Base-by-base conservation (phyloP, 1,140 invertebrate species). In the Meteorus sp. region DNA sequence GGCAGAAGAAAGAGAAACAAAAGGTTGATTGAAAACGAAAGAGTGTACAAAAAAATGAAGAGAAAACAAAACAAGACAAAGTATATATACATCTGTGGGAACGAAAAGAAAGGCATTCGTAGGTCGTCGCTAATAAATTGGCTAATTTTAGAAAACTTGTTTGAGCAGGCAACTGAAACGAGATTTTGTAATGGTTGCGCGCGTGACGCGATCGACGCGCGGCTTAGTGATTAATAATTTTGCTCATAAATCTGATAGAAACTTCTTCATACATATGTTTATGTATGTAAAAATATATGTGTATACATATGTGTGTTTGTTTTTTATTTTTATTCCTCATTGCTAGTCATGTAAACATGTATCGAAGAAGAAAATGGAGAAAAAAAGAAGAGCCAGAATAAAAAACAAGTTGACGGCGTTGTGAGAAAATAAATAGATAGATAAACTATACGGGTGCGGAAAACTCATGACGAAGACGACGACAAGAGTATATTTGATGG, bases 121-220 rank as follows among this genome's bases (percentile, higher is more conserved):
- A 59, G 58, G 61, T 62, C 55, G 57, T 58, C 52, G 68, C 56
- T 68, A 66, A 66, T 70, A 70, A 70, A 70, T 68, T 68, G 55
- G 67, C 68, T 65, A 70, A 66, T 63, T 70, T 70, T 68, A 70
- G 68, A 68, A 63, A 70, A 70, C 68, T 48, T 50, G 66, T 66
- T 67, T 66, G 54, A 57, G 33, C 56, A 35, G 56, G 41, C 47
- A 33, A 22, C 31, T 29, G 45, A 23, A 48, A 48, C 45, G 45
- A 52, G 17, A 52, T 52, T 52, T 52, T 52, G 50, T 52, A 52
- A 52, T 52, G 50, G 31, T 37, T 37, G 50, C n/a, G 23, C 20
- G 31, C 20, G 31, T 52, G 50, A 52, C 50, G 50, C 50, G 50
- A 52, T 52, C 45, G 25, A n/a, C n/a, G n/a, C n/a, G 23, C 23